A percentile compares a stretch with the other conserved stretches of the same genome.
Evolutionary conservation across 2,113 vertebrate genomes (phyloP).

Genomic region (Epinephelus moara): DNA sequence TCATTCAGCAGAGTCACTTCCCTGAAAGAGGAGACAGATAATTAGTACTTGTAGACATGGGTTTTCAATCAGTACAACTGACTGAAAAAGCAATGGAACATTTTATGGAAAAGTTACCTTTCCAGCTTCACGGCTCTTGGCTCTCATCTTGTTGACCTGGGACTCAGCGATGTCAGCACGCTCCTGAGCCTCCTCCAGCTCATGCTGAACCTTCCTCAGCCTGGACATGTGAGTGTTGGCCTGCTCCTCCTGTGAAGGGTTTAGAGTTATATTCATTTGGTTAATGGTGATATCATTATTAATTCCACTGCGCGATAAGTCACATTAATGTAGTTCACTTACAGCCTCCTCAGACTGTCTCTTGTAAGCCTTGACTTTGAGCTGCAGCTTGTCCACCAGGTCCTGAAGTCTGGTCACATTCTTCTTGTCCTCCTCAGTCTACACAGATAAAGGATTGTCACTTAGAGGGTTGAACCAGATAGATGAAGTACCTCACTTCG

Average conservation of each 20-base stretch:
- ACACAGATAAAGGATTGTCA: background rate
- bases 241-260: slow-evolving; percentile 70
- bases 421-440: slow-evolving; percentile 79
- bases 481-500: too few relatives aligned
- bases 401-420: slow-evolving; percentile 71
- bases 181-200: slow-evolving; percentile 78
- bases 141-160: slow-evolving; percentile 79
- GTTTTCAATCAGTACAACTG: background rate
- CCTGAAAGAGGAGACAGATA: slow-evolving; percentile 54
- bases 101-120: slow-evolving; percentile 54
- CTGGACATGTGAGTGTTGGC: slow-evolving; percentile 76
- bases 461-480: too few relatives aligned
- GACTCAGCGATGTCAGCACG: slow-evolving; percentile 76
- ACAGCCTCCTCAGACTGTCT: slow-evolving; percentile 77
- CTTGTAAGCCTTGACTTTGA: slow-evolving; percentile 80
- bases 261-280: background rate
- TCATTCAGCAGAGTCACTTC: slow-evolving; percentile 73
- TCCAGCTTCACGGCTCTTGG: slow-evolving; percentile 73
- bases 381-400: slow-evolving; percentile 75
- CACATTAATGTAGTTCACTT: background rate
- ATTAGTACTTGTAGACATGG: background rate
- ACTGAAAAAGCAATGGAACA: too few relatives aligned
- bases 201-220: slow-evolving; percentile 74
- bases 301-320: background rate
- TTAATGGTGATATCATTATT: background rate